These are phyloP conservation scores for Trachurus trachurus DNA, from an alignment of 2,797 vertebrate species.

Conservation along the genomic window DNA sequence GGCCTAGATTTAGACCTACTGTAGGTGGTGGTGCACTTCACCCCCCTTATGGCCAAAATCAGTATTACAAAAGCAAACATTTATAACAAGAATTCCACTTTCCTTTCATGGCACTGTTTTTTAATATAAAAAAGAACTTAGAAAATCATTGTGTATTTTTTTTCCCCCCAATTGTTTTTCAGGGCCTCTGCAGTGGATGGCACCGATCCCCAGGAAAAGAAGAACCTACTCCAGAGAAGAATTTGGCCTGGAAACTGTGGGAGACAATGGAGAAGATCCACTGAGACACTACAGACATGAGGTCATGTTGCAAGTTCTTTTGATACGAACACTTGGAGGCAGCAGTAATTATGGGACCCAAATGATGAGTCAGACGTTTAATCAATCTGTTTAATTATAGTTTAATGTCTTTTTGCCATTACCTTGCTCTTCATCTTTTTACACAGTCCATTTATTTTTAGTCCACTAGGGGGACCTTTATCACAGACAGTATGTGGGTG, in stretches of 20 bases:
- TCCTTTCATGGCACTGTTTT: no score
- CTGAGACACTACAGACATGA: not conserved
- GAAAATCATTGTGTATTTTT: no score
- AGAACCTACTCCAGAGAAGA: no score
- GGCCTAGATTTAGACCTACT: no score
- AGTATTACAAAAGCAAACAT: no score
- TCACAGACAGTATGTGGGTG: constrained; percentile 6
- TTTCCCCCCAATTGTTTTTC: no score
- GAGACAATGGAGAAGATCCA: not conserved
- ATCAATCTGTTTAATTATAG: not conserved
- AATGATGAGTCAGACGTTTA: not conserved
- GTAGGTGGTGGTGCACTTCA: no score
- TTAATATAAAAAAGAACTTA: no score
- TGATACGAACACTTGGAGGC: not conserved
- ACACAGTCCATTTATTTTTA: not conserved
- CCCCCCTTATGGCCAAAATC: no score
- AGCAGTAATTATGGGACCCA: not conserved
- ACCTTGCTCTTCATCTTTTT: not conserved
- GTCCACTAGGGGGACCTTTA: constrained; percentile 50
- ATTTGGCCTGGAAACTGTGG: not conserved
- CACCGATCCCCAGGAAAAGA: no score
- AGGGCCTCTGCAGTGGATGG: no score
- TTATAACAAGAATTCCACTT: no score
- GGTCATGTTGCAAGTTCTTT: not conserved
- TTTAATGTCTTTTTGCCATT: not conserved